Conservation (phyloP, 2,888 invertebrate species). For the Andrena praecox region DNA sequence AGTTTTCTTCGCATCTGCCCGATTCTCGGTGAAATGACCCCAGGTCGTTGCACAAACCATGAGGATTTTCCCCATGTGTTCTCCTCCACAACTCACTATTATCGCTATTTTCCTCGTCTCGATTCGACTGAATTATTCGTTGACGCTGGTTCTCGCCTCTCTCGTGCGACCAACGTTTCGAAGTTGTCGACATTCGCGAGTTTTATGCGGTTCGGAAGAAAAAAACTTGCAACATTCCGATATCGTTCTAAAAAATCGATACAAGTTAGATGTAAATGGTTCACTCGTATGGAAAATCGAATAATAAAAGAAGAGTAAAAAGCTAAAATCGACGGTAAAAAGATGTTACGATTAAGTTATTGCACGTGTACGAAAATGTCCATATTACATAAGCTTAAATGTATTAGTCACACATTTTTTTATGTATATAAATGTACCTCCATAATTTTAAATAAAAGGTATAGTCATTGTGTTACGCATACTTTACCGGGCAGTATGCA, state of each 20-base stretch:
- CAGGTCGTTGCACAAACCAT: too few relatives aligned
- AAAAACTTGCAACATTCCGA: conserved; percentile 83
- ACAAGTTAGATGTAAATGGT: conserved; percentile 74
- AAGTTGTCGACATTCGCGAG: conserved; percentile 42
- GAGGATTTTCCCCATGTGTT: neutral
- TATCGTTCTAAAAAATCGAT: conserved; percentile 76
- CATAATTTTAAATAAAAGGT: conserved; percentile 84
- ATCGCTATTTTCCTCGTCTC: neutral
- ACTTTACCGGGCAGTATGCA: conserved; percentile 13
- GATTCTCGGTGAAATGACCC: too few relatives aligned
- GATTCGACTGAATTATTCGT: conserved; percentile 35
- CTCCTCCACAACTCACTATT: neutral
- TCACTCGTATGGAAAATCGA: conserved; percentile 44
- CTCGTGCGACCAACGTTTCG: conserved; percentile 29
- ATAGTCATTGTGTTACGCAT: conserved; percentile 83
- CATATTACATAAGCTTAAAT: conserved; percentile 81
- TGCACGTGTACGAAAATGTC: conserved; percentile 79
- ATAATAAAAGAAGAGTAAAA: conserved; percentile 34
- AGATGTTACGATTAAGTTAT: conserved; percentile 74
- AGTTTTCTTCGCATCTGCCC: too few relatives aligned
- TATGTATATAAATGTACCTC: conserved; percentile 85
- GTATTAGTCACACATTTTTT: conserved; percentile 83
- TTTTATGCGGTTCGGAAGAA: conserved; percentile 65
- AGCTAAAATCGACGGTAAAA: conserved; percentile 55
- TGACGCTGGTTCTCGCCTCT: conserved; percentile 17